Base-by-base conservation (phyloP, 2,888 invertebrate species). In the Trissolcus brochymenae region DNA sequence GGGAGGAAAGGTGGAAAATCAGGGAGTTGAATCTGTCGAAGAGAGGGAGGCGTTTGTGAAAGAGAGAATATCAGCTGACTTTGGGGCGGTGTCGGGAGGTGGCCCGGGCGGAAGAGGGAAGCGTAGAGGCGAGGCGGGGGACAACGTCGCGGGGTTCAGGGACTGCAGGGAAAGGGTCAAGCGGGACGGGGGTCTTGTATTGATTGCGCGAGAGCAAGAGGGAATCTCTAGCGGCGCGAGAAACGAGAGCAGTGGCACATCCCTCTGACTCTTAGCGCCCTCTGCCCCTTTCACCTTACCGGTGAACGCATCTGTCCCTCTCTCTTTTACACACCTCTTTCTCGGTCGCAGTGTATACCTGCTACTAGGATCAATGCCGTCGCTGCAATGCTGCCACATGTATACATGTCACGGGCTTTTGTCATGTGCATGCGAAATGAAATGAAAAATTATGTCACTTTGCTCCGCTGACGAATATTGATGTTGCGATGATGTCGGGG, bases 161-260 rank as follows among this genome's bases (percentile, higher is more conserved):
- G 73, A 60, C 62, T 62, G 51, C 17, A 50, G 76, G 61, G 66
- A 70, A 66, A 57, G 59, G 71, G 62, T 56, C 56, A 61, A 65
- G 66, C 80, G 78, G 80, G 79, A 68, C 79, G 46, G 61, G 65
- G 65, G 59, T 29, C 46, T 57, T 80, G 86, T 87, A 87, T 87
- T 87, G 87, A 87, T 87, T 87, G 86, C 85, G 83, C 81, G 80
- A 82, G 83, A 75, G 81, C 78, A 83, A 82, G 80, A 77, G 79
- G 56, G 54, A 55, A 66, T 57, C 74, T 66, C 55, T 40, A 51
- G 29, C 51, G 59, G 56, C 43, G 64, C 62, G 72, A 65, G 75
- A 78, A 78, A 79, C 78, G 75, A 77, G 76, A 74, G 66, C 79
- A 78, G 71, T 79, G 81, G 80, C 77, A 80, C 80, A 75, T 73